These are phyloP conservation scores for Lasiurus cinereus DNA, from an alignment of 2,113 vertebrate genomes.

Conservation along the genomic window DNA sequence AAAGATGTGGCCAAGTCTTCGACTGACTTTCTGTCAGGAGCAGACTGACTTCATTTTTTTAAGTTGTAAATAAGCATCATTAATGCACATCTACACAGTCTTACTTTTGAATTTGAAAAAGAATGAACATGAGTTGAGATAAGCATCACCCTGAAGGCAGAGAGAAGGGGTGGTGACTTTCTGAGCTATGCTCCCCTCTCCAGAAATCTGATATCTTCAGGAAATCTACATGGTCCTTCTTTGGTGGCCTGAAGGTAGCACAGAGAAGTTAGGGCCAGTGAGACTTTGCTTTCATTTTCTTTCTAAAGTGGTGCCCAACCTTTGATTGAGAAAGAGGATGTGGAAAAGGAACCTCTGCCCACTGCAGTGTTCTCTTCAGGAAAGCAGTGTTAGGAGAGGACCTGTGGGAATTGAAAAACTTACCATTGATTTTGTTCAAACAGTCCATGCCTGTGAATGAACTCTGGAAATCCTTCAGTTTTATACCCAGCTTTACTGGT, in stretches of 20 bases:
- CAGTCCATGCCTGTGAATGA: not conserved
- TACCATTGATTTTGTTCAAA: not conserved
- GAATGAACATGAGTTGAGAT: not conserved
- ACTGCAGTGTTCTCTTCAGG: not conserved
- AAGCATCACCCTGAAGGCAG: not conserved
- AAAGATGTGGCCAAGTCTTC: not conserved
- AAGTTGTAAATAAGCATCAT: not conserved
- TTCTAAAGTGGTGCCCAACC: not conserved
- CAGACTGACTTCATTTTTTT: conserved; percentile 26
- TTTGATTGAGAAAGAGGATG: not conserved
- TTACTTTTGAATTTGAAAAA: not conserved
- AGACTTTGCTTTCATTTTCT: conserved; percentile 3
- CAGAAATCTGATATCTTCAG: not conserved
- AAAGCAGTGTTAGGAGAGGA: not conserved
- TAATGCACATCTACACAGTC: not conserved
- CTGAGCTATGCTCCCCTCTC: not conserved
- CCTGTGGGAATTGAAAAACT: not conserved
- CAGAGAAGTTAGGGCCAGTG: not conserved
- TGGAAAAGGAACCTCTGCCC: not conserved
- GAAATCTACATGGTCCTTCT: not conserved
- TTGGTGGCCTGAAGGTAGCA: not conserved
- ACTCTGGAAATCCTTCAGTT: not conserved
- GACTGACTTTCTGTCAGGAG: not conserved
- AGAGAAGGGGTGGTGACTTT: not conserved
- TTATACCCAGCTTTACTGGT: not conserved